Conservation (phyloP, 1,140 invertebrate species). For the Meloidogyne exigua region DNA sequence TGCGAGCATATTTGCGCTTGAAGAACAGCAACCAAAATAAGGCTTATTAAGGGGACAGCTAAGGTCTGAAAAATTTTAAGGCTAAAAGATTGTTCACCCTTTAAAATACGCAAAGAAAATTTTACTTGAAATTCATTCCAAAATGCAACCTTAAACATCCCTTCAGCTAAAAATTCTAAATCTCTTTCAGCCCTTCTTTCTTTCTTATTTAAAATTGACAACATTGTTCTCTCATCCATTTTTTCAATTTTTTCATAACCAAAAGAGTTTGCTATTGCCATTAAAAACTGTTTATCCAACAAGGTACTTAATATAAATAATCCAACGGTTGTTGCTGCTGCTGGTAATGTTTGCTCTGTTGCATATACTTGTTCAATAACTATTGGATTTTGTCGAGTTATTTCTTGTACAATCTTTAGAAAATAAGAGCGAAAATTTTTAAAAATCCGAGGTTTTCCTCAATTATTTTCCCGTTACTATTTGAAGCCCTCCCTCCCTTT, state of each 20-base stretch:
- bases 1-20: neutral
- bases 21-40: conserved; percentile 23
- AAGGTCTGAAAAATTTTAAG: conserved; percentile 25
- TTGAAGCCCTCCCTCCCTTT: no score
- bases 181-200: neutral
- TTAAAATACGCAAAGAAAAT: neutral
- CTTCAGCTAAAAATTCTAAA: neutral
- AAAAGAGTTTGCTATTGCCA: conserved; percentile 19
- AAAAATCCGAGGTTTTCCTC: neutral
- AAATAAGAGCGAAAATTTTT: neutral
- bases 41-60: conserved; percentile 21
- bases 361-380: conserved; percentile 31
- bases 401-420: conserved; percentile 17
- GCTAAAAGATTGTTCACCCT: no score
- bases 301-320: conserved; percentile 32
- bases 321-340: conserved; percentile 13
- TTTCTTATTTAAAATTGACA: neutral
- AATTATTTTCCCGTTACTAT: no score
- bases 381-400: conserved; percentile 23
- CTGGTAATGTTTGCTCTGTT: conserved; percentile 33
- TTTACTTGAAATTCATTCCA: conserved; percentile 34
- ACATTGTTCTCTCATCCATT: neutral
- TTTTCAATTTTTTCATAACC: neutral
- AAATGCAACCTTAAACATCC: conserved; percentile 3
- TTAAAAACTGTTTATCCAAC: conserved; percentile 29